These are phyloP conservation scores for Drosophila percnosoma DNA, from an alignment of 2,888 invertebrate species.

Conservation along the genomic window DNA sequence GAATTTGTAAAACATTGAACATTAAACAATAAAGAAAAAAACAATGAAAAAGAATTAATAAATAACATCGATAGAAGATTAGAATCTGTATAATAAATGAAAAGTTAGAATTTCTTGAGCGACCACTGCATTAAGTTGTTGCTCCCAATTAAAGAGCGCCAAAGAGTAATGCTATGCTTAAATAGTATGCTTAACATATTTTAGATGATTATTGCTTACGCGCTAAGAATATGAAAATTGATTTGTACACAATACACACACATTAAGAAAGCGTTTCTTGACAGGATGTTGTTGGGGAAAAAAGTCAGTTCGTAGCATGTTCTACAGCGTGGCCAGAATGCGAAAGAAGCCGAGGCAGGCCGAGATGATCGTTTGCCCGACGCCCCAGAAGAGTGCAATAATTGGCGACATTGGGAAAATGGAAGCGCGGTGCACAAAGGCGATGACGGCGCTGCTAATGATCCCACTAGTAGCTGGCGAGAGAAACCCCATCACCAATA, in stretches of 20 bases:
- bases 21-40: too few species aligned
- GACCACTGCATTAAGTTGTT: background rate
- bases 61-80: too few species aligned
- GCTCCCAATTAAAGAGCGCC: background rate
- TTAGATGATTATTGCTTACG: conserved; percentile 21
- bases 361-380: conserved; percentile 95
- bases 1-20: background rate
- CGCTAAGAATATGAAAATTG: conserved; percentile 7
- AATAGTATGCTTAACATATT: conserved; percentile 16
- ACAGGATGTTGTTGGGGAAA: background rate
- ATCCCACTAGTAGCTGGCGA: conserved; percentile 95
- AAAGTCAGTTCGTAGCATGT: conserved; percentile 36
- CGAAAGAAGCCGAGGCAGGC: conserved; percentile 96
- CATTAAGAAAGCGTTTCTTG: conserved; percentile 2
- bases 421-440: conserved; percentile 96
- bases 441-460: conserved; percentile 95
- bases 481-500: conserved; percentile 95
- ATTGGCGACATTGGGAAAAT: conserved; percentile 95
- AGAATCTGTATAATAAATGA: too few species aligned
- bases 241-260: conserved; percentile 11
- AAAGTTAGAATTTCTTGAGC: background rate
- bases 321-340: conserved; percentile 95
- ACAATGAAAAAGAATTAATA: too few species aligned
- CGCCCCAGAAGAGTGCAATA: conserved; percentile 97
- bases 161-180: conserved; percentile 5